A percentile compares a stretch with the other conserved stretches of the same genome.
phyloP scores from a whole-genome alignment of 2,888 invertebrate genomes.

The Drosophila nr. perissopoda region DNA sequence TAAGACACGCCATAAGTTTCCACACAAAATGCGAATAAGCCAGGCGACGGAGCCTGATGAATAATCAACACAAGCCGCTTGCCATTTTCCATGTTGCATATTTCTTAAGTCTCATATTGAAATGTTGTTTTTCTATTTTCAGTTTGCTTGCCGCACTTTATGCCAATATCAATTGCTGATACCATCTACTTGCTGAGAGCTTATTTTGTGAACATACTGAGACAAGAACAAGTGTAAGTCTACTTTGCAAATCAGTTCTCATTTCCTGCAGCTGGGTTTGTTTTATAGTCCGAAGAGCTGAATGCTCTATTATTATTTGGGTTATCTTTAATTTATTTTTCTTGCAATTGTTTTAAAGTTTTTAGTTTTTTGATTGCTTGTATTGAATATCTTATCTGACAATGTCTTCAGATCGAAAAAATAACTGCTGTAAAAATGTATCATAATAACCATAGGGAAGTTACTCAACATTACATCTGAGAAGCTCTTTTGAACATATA shows the following conservation, averaged over 20 bases:
- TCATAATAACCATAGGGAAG: neutral
- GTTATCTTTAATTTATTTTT: neutral
- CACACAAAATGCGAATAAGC: constrained; percentile 54
- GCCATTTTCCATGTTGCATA: constrained; percentile 24
- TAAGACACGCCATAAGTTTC: constrained; percentile 2
- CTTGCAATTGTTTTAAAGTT: neutral
- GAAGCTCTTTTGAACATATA: neutral
- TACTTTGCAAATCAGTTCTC: constrained; percentile 44
- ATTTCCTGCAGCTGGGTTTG: neutral
- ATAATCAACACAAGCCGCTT: constrained; percentile 29
- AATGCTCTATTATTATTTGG: neutral
- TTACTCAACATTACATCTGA: neutral
- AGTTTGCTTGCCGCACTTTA: constrained; percentile 24
- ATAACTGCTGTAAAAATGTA: accelerated
- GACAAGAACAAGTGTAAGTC: constrained; percentile 35
- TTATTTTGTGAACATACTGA: constrained; percentile 38
- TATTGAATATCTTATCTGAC: neutral
- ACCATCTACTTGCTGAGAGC: constrained; percentile 25
- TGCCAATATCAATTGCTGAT: constrained; percentile 48
- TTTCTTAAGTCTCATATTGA: constrained; percentile 37
- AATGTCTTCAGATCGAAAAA: neutral
- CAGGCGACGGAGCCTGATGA: constrained; percentile 17
- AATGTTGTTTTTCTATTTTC: constrained; percentile 47
- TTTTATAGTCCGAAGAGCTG: constrained; percentile 10
- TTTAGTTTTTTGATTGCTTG: neutral